phyloP scores from a whole-genome alignment of 2,888 invertebrate species.

The Allygus modestus region DNA sequence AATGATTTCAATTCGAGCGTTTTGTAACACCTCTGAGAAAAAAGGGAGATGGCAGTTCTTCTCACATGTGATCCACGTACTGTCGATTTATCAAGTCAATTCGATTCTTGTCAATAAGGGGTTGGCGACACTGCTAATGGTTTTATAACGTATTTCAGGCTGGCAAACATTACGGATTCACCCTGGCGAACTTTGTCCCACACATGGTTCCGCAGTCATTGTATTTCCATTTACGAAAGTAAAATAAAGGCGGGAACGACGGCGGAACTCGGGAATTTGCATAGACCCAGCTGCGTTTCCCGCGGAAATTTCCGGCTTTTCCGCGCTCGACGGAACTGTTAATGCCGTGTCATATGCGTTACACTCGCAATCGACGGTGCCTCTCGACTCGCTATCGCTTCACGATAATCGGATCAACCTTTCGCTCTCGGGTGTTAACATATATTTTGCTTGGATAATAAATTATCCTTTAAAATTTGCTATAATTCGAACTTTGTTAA shows the following conservation, averaged over 20 bases:
- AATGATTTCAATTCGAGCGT: no score
- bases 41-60: neutral
- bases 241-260: constrained; percentile 61
- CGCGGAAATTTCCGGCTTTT: constrained; percentile 59
- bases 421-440: neutral
- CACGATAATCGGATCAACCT: constrained; percentile 8
- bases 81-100: constrained; percentile 57
- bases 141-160: constrained; percentile 62
- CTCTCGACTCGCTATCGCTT: constrained; percentile 15
- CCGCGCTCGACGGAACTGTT: constrained; percentile 51
- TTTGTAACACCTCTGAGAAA: neutral
- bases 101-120: constrained; percentile 54
- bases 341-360: constrained; percentile 62
- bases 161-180: constrained; percentile 61
- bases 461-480: no score
- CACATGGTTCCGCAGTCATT: constrained; percentile 62
- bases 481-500: no score
- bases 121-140: constrained; percentile 62
- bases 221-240: constrained; percentile 66
- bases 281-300: constrained; percentile 60
- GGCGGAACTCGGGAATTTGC: constrained; percentile 50
- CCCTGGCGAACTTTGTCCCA: constrained; percentile 52
- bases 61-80: constrained; percentile 20
- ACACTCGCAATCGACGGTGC: constrained; percentile 45
- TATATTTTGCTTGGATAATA: no score